Percentiles rank a stretch among this genome's conserved stretches.
These are phyloP conservation scores for Trachops cirrhosus DNA, from an alignment of 2,797 vertebrate species.

Conservation along the genomic window DNA sequence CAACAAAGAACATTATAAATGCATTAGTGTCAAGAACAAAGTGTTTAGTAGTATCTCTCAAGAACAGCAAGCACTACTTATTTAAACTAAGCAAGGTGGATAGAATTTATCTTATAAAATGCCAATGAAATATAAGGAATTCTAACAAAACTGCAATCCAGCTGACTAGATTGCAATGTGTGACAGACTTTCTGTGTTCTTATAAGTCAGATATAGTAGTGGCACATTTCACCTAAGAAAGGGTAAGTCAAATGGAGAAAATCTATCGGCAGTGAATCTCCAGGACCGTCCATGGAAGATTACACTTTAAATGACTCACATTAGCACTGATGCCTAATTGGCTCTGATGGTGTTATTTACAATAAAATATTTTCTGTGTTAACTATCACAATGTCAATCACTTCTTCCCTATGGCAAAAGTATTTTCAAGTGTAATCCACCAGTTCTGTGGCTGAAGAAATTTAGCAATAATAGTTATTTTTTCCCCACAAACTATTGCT, in stretches of 20 bases:
- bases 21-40: background rate
- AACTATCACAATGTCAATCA: background rate
- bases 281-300: background rate
- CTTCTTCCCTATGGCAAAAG: background rate
- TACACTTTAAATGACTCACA: background rate
- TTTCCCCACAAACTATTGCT: background rate
- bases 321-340: fast-evolving
- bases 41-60: background rate
- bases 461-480: background rate
- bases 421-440: background rate
- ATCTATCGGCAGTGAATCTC: background rate
- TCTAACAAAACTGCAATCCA: background rate
- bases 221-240: background rate
- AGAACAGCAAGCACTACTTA: background rate
- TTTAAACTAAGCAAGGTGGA: background rate
- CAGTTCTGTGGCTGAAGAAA: background rate
- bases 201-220: background rate
- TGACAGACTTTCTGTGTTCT: background rate
- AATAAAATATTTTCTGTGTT: background rate
- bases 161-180: background rate
- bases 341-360: background rate
- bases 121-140: background rate
- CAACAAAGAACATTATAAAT: background rate
- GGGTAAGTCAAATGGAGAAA: background rate
- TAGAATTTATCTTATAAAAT: background rate